phyloP scores from a whole-genome alignment of 2,888 invertebrate genomes.

The Toxonevra muliebris region DNA sequence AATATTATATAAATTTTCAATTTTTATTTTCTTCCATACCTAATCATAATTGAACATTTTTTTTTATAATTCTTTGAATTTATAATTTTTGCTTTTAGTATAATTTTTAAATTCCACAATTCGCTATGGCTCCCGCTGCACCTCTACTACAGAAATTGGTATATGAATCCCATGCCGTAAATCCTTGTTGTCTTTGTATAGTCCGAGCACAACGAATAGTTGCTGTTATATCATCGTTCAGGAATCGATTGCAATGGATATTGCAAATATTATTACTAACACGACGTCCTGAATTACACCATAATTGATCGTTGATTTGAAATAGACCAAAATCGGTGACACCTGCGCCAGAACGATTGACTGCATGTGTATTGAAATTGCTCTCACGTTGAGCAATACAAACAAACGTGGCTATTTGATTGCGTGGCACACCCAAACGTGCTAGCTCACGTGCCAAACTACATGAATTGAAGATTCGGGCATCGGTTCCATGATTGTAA shows the following conservation, averaged over 20 bases:
- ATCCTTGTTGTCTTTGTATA: constrained; percentile 40
- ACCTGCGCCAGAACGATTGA: constrained; percentile 64
- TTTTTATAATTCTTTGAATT: no score
- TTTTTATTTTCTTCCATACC: no score
- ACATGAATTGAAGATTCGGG: background rate
- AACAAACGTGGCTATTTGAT: constrained; percentile 36
- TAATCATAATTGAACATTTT: no score
- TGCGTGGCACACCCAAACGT: constrained; percentile 42
- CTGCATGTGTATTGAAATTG: constrained; percentile 57
- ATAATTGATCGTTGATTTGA: constrained; percentile 48
- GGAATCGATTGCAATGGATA: constrained; percentile 39
- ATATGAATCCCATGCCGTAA: constrained; percentile 46
- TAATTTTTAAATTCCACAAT: no score
- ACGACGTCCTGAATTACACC: constrained; percentile 42
- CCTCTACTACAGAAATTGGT: background rate
- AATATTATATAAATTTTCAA: no score
- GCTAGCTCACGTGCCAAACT: background rate
- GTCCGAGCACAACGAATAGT: constrained; percentile 40
- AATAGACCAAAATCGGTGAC: constrained; percentile 51
- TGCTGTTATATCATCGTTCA: constrained; percentile 39
- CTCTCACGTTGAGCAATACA: constrained; percentile 38
- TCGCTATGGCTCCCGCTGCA: no score
- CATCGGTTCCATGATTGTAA: background rate
- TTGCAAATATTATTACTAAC: constrained; percentile 40
- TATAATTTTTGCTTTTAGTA: no score